Percentiles rank a stretch among this genome's conserved stretches.
Evolutionary conservation across 2,888 invertebrate species (phyloP).

Genomic region (Dilophus febrilis): DNA sequence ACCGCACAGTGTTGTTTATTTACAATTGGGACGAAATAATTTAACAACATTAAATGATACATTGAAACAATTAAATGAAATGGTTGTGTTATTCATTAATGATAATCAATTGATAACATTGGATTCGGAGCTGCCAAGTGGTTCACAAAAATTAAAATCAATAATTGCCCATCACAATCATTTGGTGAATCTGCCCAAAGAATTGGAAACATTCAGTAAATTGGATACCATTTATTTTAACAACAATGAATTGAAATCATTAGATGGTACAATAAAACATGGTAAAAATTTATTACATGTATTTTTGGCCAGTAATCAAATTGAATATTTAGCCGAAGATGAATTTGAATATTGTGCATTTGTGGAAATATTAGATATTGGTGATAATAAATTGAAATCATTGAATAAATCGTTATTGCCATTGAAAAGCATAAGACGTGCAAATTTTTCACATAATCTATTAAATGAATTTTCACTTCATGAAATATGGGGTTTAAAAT

Average conservation of each 20-base stretch:
- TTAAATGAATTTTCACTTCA: conserved; percentile 62
- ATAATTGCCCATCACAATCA: conserved; percentile 61
- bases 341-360: conserved; percentile 57
- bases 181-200: conserved; percentile 49
- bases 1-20: conserved; percentile 46
- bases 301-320: conserved; percentile 53
- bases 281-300: conserved; percentile 46
- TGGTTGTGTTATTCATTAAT: conserved; percentile 66
- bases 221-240: conserved; percentile 56
- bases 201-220: conserved; percentile 48
- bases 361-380: conserved; percentile 51
- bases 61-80: conserved; percentile 48
- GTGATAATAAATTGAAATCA: conserved; percentile 51
- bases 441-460: conserved; percentile 60
- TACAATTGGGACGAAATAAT: conserved; percentile 61
- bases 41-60: conserved; percentile 59
- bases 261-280: conserved; percentile 56
- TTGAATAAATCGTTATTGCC: conserved; percentile 57
- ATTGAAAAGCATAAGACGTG: conserved; percentile 44
- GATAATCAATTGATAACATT: conserved; percentile 55
- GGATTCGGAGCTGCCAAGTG: conserved; percentile 57
- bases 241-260: conserved; percentile 48
- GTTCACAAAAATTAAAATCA: conserved; percentile 42
- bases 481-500: conserved; percentile 56
- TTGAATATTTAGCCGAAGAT: conserved; percentile 55